Percentiles rank a stretch among this genome's conserved stretches.
Conservation (phyloP, 1,140 invertebrate genomes). For the Drosophila watanabei region DNA sequence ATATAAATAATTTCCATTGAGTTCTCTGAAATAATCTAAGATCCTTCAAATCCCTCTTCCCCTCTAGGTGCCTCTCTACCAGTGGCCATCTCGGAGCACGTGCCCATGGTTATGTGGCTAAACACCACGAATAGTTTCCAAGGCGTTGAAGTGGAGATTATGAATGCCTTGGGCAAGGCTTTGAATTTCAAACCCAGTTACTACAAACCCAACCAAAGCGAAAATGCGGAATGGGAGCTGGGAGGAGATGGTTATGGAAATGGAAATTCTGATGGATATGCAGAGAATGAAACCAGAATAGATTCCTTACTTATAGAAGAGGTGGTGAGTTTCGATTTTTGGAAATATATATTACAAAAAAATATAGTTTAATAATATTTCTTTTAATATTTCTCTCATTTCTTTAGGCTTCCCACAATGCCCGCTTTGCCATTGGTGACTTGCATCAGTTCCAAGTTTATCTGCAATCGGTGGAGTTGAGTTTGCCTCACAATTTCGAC, state of each 20-base stretch:
- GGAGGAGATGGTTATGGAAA: constrained; percentile 66
- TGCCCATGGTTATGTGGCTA: constrained; percentile 88
- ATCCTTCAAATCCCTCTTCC: constrained; percentile 85
- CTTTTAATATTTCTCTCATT: not conserved
- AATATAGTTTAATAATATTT: not conserved
- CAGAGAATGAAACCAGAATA: constrained; percentile 42
- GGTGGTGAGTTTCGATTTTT: constrained; percentile 85
- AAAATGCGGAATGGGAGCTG: constrained; percentile 89
- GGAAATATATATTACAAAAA: not conserved
- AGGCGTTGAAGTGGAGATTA: constrained; percentile 90
- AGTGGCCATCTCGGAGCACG: constrained; percentile 90
- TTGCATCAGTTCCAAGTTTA: constrained; percentile 91
- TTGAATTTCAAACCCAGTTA: constrained; percentile 89
- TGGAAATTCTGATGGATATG: constrained; percentile 87
- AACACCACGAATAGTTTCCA: constrained; percentile 85
- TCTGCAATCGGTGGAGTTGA: constrained; percentile 90
- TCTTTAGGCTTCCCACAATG: constrained; percentile 86
- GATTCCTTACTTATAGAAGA: constrained; percentile 89
- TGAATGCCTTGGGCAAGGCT: constrained; percentile 88
- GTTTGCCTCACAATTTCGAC: constrained; percentile 92
- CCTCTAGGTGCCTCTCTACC: constrained; percentile 86
- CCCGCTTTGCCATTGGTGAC: constrained; percentile 92
- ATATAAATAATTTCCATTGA: too few species aligned
- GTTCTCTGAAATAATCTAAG: not conserved
- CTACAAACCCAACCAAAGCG: constrained; percentile 88